Percentiles rank a stretch among this genome's conserved stretches.
phyloP scores from a whole-genome alignment of 2,888 invertebrate genomes.

The Brenthis ino region DNA sequence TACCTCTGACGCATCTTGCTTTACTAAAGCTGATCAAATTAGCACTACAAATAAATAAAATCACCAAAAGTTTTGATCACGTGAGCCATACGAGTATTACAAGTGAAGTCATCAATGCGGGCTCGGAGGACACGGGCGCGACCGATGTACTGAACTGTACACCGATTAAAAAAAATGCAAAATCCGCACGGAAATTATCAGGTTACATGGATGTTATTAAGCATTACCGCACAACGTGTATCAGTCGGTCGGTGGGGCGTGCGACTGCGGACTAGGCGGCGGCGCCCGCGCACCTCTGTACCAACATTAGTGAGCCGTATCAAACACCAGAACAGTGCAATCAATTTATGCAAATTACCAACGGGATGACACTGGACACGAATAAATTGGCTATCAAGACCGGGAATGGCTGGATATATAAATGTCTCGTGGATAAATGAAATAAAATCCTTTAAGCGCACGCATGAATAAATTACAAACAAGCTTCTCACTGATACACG shows the following conservation, averaged over 20 bases:
- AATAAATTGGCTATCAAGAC: conserved; percentile 46
- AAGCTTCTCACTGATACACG: not conserved
- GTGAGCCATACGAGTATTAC: conserved; percentile 25
- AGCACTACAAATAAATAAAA: conserved; percentile 30
- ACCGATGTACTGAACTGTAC: conserved; percentile 18
- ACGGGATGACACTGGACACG: conserved; percentile 63
- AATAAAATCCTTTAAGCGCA: conserved; percentile 26
- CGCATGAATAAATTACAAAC: conserved; percentile 16
- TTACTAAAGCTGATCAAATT: conserved; percentile 24
- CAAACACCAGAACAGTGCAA: conserved; percentile 56
- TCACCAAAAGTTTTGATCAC: conserved; percentile 32
- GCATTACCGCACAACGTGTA: conserved; percentile 72
- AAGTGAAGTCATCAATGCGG: conserved; percentile 24
- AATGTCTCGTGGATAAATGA: conserved; percentile 22
- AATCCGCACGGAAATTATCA: conserved; percentile 52
- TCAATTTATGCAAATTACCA: conserved; percentile 80
- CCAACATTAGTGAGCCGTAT: conserved; percentile 40
- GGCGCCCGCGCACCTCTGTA: conserved; percentile 55
- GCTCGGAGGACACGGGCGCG: conserved; percentile 5
- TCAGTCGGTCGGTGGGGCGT: conserved; percentile 76
- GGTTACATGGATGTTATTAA: conserved; percentile 76
- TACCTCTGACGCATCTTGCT: conserved; percentile 75
- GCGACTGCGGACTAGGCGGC: conserved; percentile 65
- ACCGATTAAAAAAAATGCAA: conserved; percentile 33
- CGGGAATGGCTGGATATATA: conserved; percentile 36